Conservation (phyloP, 2,113 vertebrate species). For the Hypanus sabinus region DNA sequence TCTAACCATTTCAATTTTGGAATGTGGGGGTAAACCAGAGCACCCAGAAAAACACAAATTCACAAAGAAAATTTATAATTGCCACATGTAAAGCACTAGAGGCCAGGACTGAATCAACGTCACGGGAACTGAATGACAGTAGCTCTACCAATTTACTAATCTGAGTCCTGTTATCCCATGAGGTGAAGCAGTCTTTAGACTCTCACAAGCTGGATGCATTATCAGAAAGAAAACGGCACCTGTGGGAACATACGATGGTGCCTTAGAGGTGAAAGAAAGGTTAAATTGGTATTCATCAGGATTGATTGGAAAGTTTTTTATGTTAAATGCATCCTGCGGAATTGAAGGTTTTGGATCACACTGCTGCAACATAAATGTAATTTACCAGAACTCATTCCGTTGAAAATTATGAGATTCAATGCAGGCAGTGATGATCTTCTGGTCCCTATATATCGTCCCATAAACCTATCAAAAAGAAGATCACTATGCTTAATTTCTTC, state of each 20-base stretch:
- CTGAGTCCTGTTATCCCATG: neutral
- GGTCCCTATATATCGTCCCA: neutral
- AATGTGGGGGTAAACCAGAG: no score
- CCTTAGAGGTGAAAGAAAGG: neutral
- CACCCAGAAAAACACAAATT: no score
- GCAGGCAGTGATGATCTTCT: slow-evolving; percentile 16
- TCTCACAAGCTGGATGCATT: neutral
- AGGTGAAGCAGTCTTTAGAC: neutral
- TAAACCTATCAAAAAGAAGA: neutral
- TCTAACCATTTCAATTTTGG: no score
- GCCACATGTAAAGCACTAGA: no score
- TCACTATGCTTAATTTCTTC: neutral
- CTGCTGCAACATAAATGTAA: slow-evolving; percentile 1
- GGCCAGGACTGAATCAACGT: no score
- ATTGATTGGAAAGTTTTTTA: neutral
- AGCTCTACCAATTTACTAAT: no score
- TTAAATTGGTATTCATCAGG: neutral
- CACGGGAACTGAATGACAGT: no score
- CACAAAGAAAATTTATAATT: no score
- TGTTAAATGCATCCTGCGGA: neutral
- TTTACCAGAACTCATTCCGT: slow-evolving; percentile 22
- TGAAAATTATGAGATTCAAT: slow-evolving; percentile 35
- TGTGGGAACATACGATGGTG: neutral
- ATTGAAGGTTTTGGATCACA: neutral
- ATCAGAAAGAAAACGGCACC: neutral